Conservation (phyloP, 2,888 invertebrate genomes). For the Artemia sinica region DNA sequence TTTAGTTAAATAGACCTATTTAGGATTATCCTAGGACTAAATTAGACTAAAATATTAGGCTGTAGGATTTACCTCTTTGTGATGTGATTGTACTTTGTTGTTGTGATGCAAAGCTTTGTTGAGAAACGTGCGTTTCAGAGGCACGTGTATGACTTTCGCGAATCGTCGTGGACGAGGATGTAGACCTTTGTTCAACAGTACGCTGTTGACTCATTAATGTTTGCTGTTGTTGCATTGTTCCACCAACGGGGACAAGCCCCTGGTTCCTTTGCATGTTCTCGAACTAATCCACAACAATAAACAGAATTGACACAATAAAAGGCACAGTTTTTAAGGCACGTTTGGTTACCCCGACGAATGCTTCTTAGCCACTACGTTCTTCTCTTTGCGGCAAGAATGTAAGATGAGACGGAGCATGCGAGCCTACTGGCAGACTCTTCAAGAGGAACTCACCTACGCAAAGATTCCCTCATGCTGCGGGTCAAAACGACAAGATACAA, state of each 20-base stretch:
- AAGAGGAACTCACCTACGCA: too few relatives aligned
- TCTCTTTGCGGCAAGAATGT: not conserved
- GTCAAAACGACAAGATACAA: too few relatives aligned
- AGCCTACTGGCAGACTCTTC: too few relatives aligned
- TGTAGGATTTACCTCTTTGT: slow-evolving; percentile 20
- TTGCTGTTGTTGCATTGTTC: slow-evolving; percentile 16
- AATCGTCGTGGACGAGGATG: slow-evolving; percentile 19
- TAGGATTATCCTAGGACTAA: too few relatives aligned
- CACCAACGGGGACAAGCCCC: slow-evolving; percentile 15
- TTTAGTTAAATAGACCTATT: too few relatives aligned
- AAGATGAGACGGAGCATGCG: not conserved
- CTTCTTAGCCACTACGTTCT: slow-evolving; percentile 5
- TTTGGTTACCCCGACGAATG: slow-evolving; percentile 10
- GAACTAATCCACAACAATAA: slow-evolving; percentile 5
- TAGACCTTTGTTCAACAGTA: slow-evolving; percentile 20
- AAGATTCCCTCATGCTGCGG: too few relatives aligned
- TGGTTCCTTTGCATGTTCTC: slow-evolving; percentile 11
- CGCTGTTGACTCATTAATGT: slow-evolving; percentile 21
- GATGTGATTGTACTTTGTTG: slow-evolving; percentile 21
- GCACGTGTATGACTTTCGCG: slow-evolving; percentile 21
- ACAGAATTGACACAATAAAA: not conserved
- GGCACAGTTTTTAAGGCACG: slow-evolving; percentile 12
- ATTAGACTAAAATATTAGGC: too few relatives aligned
- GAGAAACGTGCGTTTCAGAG: slow-evolving; percentile 21
- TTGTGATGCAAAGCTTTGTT: slow-evolving; percentile 22